Evolutionary conservation across 1,140 invertebrate species (phyloP).

Genomic region (Diorhabda carinulata): DNA sequence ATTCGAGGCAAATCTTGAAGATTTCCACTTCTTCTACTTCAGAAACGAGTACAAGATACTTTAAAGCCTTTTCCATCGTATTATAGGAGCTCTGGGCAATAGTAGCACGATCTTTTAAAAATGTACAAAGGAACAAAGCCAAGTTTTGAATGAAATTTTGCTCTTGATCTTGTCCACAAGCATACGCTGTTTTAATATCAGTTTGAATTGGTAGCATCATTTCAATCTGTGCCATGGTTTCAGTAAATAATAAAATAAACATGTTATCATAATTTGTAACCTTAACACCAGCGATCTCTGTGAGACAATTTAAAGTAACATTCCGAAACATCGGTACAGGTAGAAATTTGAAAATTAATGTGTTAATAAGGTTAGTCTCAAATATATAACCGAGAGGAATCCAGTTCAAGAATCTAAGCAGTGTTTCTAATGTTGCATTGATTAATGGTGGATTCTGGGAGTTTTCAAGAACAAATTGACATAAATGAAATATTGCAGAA

Average conservation of each 20-base stretch:
- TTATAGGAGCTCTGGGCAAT: slow-evolving; percentile 79
- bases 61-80: slow-evolving; percentile 75
- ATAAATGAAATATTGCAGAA: slow-evolving; percentile 95
- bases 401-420: slow-evolving; percentile 98
- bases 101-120: slow-evolving; percentile 90
- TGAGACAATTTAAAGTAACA: slow-evolving; percentile 96
- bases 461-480: slow-evolving; percentile 97
- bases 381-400: slow-evolving; percentile 99
- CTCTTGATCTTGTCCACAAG: slow-evolving; percentile 89
- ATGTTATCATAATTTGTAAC: slow-evolving; percentile 88
- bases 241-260: slow-evolving; percentile 82
- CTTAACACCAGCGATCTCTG: slow-evolving; percentile 92
- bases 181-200: slow-evolving; percentile 91
- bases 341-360: slow-evolving; percentile 95
- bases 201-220: slow-evolving; percentile 87
- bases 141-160: slow-evolving; percentile 99
- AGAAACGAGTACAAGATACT: slow-evolving; percentile 94
- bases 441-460: slow-evolving; percentile 94
- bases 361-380: slow-evolving; percentile 95
- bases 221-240: slow-evolving; percentile 88
- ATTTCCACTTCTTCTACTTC: slow-evolving; percentile 99
- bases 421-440: slow-evolving; percentile 90
- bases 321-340: slow-evolving; percentile 97
- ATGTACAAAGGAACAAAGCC: slow-evolving; percentile 95
- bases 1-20: slow-evolving; percentile 99